A percentile compares a stretch with the other conserved stretches of the same genome.
Conservation (phyloP, 1,140 invertebrate species). For the Drosophila obscura region DNA sequence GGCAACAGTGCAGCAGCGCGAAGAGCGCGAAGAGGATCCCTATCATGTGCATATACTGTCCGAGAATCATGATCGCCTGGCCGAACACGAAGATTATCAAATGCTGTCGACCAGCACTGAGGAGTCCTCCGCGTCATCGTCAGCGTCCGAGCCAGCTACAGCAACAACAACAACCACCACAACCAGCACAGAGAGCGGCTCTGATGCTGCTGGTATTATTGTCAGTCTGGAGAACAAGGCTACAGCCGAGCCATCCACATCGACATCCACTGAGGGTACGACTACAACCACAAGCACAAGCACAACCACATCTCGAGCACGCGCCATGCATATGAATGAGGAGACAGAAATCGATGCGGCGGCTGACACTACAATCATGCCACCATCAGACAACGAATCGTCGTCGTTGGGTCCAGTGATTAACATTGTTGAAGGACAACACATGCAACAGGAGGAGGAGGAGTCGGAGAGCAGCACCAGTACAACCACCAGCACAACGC, state of each 20-base stretch:
- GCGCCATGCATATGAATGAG: conserved; percentile 82
- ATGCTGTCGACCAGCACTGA: conserved; percentile 78
- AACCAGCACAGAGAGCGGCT: conserved; percentile 31
- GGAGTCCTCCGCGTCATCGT: conserved; percentile 41
- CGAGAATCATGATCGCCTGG: conserved; percentile 82
- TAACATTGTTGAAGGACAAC: conserved; percentile 79
- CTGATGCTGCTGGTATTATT: conserved; percentile 55
- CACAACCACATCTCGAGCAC: conserved; percentile 69
- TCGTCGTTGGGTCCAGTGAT: conserved; percentile 52
- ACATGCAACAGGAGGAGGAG: conserved; percentile 55
- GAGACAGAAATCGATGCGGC: conserved; percentile 51
- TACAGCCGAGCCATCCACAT: conserved; percentile 56
- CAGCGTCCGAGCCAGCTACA: not conserved
- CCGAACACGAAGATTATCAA: conserved; percentile 83
- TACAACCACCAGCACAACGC: conserved; percentile 21
- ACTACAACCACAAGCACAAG: conserved; percentile 16
- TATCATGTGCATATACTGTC: conserved; percentile 83
- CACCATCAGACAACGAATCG: conserved; percentile 20
- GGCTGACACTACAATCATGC: conserved; percentile 52
- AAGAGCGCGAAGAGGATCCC: conserved; percentile 75
- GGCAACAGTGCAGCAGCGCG: not conserved
- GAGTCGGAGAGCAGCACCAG: conserved; percentile 29
- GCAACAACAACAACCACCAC: conserved; percentile 19
- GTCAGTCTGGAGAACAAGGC: conserved; percentile 73
- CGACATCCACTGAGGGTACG: conserved; percentile 13